Evolutionary conservation across 2,113 vertebrate species (phyloP).

Genomic region (Microtus oregoni): DNA sequence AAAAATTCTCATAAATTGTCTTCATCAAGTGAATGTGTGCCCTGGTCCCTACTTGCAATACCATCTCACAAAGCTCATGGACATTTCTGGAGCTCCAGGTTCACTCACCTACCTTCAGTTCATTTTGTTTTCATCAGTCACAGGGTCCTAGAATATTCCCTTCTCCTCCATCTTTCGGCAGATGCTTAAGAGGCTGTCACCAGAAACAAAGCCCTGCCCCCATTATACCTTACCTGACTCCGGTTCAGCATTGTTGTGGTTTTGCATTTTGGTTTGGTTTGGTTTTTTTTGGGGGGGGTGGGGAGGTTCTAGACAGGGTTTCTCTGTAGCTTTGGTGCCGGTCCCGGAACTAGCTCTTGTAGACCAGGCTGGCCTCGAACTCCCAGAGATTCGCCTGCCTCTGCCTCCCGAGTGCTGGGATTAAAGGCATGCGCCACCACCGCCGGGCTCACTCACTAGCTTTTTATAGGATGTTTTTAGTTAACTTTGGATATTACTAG

Average conservation of each 20-base stretch:
- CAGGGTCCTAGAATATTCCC: background rate
- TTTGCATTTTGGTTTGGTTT: background rate
- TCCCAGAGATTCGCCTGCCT: no score
- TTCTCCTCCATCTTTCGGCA: background rate
- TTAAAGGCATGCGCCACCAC: no score
- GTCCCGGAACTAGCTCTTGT: no score
- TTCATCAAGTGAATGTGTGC: background rate
- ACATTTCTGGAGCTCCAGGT: background rate
- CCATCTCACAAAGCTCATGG: background rate
- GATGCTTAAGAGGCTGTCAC: background rate
- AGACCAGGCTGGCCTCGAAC: no score
- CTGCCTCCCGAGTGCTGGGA: no score
- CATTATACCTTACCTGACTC: background rate
- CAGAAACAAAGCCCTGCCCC: background rate
- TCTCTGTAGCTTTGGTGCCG: no score
- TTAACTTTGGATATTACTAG: slow-evolving; percentile 62
- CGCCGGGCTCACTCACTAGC: slow-evolving; percentile 1
- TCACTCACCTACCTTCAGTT: background rate
- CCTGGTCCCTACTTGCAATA: background rate
- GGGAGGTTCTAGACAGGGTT: no score
- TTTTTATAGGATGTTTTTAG: slow-evolving; percentile 58
- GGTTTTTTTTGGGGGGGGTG: no score
- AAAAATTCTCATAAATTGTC: background rate
- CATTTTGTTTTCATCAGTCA: background rate
- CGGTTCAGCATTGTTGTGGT: background rate